Base-by-base conservation (phyloP, 2,797 vertebrate species). In the Leptatherina wallacei region DNA sequence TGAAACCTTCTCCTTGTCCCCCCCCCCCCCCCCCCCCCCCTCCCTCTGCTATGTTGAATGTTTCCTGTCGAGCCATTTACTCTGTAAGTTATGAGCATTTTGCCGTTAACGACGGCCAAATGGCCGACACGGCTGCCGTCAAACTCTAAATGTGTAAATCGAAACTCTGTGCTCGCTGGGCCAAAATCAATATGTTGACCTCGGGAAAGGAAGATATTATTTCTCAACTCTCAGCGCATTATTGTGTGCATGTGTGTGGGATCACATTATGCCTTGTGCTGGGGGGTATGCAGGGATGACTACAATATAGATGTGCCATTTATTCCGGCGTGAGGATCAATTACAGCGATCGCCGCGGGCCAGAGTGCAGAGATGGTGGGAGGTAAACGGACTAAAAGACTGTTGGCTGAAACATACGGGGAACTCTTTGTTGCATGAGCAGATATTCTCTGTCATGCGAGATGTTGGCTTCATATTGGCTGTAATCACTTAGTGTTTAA, bases 91-190 rank as follows among this genome's bases (percentile, higher is more conserved):
- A 93, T 83, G 89, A 88, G 70, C 71, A 20, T 74, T 74, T 70
- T 10, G 68, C 71, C 29, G 49, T 77, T 88, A 89, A 90, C 76
- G 79, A 88, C 85, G 38, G 85, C 76, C 88, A 84, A 92, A 89
- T 69, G 82, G 84, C 69, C 85, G 82, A 90, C 89, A 89, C 62
- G 81, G 85, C 79, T 52, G 71, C 76, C 63, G 78, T 87, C 87
- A 88, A 84, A 84, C 79, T 86, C 81, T 70, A 82, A 89, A 90
- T 85, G 92, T 90, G 81, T 82, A 89, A 92, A 93, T 94, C 90
- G 89, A 93, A 93, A 90, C 84, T 74, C 61, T 61, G 75, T 55
- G 73, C 84, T 80, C 47, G 27, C 60, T 16, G 61, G 20, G 47
- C 73, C 67, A 49, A 86, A 66, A 92, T 92, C 88, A 74, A 92